Percentiles rank a stretch among this genome's conserved stretches.
Conservation (phyloP, 2,888 invertebrate species). For the Erebia aethiops region DNA sequence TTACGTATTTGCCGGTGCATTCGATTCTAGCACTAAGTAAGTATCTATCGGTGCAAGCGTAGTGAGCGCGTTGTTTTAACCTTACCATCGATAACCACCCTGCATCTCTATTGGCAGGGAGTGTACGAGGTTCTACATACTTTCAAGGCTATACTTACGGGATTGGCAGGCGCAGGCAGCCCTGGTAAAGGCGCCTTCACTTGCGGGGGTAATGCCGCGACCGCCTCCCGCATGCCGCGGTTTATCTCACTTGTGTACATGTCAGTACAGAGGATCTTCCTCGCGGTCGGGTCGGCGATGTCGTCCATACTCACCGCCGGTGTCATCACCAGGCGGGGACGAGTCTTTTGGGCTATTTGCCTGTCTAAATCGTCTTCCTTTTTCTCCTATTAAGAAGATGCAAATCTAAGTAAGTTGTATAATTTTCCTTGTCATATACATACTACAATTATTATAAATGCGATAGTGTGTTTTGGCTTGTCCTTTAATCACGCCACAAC, state of each 20-base stretch:
- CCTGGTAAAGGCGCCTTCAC: slow-evolving; percentile 46
- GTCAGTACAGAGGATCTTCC: slow-evolving; percentile 45
- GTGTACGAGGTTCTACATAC: background rate
- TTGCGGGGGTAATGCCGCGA: slow-evolving; percentile 26
- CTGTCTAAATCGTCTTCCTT: slow-evolving; percentile 39
- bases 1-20: too few species aligned
- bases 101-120: background rate
- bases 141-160: slow-evolving; percentile 39
- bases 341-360: slow-evolving; percentile 39
- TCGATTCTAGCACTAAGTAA: too few species aligned
- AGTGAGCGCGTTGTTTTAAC: too few species aligned
- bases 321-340: slow-evolving; percentile 50
- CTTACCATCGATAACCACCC: too few species aligned
- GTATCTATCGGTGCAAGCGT: too few species aligned
- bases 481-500: too few species aligned
- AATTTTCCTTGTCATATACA: background rate
- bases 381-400: slow-evolving; percentile 29
- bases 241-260: slow-evolving; percentile 54
- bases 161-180: slow-evolving; percentile 45
- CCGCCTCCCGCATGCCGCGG: slow-evolving; percentile 34
- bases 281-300: slow-evolving; percentile 38
- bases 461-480: too few species aligned
- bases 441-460: too few species aligned
- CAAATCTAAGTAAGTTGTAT: background rate
- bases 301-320: slow-evolving; percentile 57